phyloP scores from a whole-genome alignment of 2,888 invertebrate species.

The Lagria hirta region DNA sequence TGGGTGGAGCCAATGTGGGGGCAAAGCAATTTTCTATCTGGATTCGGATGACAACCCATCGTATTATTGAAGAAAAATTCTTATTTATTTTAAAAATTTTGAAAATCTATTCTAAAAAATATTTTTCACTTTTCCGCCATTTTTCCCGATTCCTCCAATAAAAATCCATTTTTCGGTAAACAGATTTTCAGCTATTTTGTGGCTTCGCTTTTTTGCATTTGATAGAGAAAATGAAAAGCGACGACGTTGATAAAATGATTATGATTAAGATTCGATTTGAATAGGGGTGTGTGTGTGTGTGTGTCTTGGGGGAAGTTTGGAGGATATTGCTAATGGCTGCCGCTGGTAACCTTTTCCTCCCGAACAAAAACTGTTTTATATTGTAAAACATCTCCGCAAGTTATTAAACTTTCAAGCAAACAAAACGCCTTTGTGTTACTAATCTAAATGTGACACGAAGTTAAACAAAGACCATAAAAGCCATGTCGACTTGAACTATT shows the following conservation, averaged over 20 bases:
- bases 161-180: conserved; percentile 21
- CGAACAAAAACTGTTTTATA: conserved; percentile 13
- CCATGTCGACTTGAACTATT: conserved; percentile 15
- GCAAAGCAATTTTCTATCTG: no score
- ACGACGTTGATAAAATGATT: conserved; percentile 14
- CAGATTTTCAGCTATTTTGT: conserved; percentile 13
- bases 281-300: no score
- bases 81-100: no score
- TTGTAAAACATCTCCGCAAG: conserved; percentile 18
- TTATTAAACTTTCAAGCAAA: conserved; percentile 22
- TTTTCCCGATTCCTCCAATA: no score
- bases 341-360: conserved; percentile 14
- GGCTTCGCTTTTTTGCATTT: conserved; percentile 7
- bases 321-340: conserved; percentile 11
- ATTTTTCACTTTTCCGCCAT: no score
- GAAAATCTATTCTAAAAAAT: no score
- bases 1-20: no score
- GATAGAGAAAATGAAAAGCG: neutral
- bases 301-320: conserved; percentile 3
- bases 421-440: conserved; percentile 24
- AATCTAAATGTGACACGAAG: conserved; percentile 24
- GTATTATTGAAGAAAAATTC: no score
- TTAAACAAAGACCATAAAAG: conserved; percentile 19
- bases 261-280: conserved; percentile 3
- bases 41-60: no score